Base-by-base conservation (phyloP, 2,888 invertebrate genomes). In the Apocheima hispidaria region DNA sequence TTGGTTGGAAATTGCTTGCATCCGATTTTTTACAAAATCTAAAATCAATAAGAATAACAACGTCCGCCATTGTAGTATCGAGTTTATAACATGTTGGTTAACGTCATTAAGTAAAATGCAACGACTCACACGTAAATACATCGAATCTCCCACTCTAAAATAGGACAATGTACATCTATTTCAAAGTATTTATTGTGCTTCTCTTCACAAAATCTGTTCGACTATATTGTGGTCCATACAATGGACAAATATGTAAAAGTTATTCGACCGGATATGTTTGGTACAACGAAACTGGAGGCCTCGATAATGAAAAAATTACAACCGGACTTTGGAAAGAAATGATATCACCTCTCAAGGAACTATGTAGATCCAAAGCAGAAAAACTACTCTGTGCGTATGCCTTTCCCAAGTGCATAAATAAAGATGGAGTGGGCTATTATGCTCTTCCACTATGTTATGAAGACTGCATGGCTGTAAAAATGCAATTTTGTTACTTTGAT, bases 401-500 rank as follows among this genome's bases (percentile, higher is more conserved):
- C 50, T 99, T 98, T 90, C 98, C 98, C 2, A 95, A 96, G 79
- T 98, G 98, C 80, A 93, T 95, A 63, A 89, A 95, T 74, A 94
- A 94, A 78, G 92, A 93, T 74, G 95, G 95, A 50, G 94, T 94
- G 60, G 95, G 96, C 3, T 93, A 94, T 66, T 82, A 73, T 65
- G 95, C 95, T 52, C 92, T 98, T 61, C 97, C 98, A 4, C 91
- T 98, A 4, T 98, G 98, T 87, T 96, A 97, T 79, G 98, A 99
- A 93, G 98, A 98, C 83, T 99, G 99, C 83, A 95, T 97, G 82
- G 98, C 98, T 54, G 96, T 98, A 23, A 96, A 96, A 82, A 95
- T 96, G 84, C 95, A 98, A 78, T 97, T 98, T 88, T 99, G 99
- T 87, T 98, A 97, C 85, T 97, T 96, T 80, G 97, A 98, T 82